Base-by-base conservation (phyloP, 2,888 invertebrate species). In the Drosophila limbata region DNA sequence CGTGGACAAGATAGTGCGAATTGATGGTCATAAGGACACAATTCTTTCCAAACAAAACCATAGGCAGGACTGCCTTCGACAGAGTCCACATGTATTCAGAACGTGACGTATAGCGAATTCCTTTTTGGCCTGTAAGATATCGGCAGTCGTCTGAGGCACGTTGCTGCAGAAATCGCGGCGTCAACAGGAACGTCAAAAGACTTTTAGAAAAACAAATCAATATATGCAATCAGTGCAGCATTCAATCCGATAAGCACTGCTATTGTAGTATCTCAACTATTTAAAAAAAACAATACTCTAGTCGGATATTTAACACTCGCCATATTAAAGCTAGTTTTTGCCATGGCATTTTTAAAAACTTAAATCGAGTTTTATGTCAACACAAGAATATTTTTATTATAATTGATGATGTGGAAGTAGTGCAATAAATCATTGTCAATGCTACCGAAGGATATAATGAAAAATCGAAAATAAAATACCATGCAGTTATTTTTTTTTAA, bases 381-480 rank as follows among this genome's bases (percentile, higher is more conserved):
- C n/a, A 44, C 13, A 44, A 25, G 48, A 35, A 35, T 5, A 35
- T 9, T 13, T n/a, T 35, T 50, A 50, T 50, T 35, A 50, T 35
- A 50, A 50, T 50, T 50, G 50, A 50, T 48, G 48, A 48, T 21
- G 50, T 19, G 13, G n/a, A 13, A n/a, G 19, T 19, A 19, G 9
- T 50, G 35, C 50, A 50, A 50, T 50, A 35, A 50, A 50, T 50
- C 50, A 50, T 35, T 50, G 50, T 50, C 35, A 21, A 13, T 8
- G 35, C 17, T 3, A 33, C 11, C 31, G 4, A 31, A 15, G 10
- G 13, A 17, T 19, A 15, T 15, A 28, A 33, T 48, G 13, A 31
- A 19, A 33, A 28, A 25, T 28, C 47, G 47, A 47, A 15, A 28
- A 47, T 10, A 28, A 47, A 47, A 47, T 47, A 10, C 47, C n/a